A percentile compares a stretch with the other conserved stretches of the same genome.
These are phyloP conservation scores for Podarcis siculus DNA, from an alignment of 2,797 vertebrate genomes.

Conservation along the genomic window DNA sequence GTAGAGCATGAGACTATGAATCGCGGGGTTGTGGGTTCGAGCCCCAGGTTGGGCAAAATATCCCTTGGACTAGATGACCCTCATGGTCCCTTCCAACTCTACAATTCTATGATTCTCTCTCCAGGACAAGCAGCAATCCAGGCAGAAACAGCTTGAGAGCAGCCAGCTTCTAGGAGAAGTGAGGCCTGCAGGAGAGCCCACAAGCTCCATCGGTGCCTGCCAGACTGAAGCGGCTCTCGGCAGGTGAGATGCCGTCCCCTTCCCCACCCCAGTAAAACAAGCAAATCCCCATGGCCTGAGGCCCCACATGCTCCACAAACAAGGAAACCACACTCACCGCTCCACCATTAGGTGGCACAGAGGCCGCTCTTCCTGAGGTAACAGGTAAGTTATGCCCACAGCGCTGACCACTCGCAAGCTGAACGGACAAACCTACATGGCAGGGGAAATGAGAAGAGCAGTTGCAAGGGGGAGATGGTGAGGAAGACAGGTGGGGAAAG, in stretches of 20 bases:
- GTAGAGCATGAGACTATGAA: no score
- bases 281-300: no score
- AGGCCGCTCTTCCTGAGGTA: slow-evolving; percentile 96
- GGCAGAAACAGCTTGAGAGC: neutral
- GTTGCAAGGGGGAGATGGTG: fast-evolving
- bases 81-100: no score
- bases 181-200: fast-evolving
- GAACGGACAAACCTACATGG: slow-evolving; percentile 91
- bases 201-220: no score
- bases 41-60: no score
- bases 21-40: no score
- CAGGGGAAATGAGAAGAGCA: fast-evolving
- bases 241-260: neutral
- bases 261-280: neutral
- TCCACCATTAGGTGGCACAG: slow-evolving; percentile 96
- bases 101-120: no score
- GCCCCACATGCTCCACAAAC: fast-evolving
- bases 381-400: slow-evolving; percentile 96
- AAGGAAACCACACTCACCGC: slow-evolving; percentile 79
- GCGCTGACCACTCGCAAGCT: slow-evolving; percentile 96
- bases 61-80: no score
- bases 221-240: neutral
- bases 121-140: neutral
- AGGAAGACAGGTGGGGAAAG: no score
- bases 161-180: neutral